phyloP scores from a whole-genome alignment of 2,888 invertebrate species.

The Rotaria sp. region DNA sequence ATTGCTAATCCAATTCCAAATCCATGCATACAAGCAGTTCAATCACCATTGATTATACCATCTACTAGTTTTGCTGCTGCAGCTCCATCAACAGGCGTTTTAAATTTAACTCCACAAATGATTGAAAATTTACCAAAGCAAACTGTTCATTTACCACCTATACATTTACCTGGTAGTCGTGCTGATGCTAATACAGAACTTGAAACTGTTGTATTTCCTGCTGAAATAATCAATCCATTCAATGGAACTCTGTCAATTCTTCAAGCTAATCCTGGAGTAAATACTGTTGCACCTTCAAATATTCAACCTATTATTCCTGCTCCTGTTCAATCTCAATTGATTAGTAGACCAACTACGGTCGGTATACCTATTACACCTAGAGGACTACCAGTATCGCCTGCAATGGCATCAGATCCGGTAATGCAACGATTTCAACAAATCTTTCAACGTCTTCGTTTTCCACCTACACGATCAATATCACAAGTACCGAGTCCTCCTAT shows the following conservation, averaged over 20 bases:
- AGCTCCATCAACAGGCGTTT: neutral
- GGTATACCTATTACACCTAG: neutral
- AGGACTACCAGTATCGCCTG: neutral
- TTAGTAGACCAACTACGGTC: neutral
- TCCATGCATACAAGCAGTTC: neutral
- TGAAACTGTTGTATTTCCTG: neutral
- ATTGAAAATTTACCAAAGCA: neutral
- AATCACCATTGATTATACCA: neutral
- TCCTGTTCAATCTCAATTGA: neutral
- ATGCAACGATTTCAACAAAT: neutral
- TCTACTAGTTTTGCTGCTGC: neutral
- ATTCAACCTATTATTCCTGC: neutral
- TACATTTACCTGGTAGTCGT: neutral
- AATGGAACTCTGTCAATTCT: neutral
- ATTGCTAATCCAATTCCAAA: neutral
- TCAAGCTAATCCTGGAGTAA: neutral
- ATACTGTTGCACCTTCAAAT: neutral
- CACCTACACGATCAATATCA: neutral
- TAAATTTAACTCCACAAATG: neutral
- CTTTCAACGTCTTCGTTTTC: neutral
- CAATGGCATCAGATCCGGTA: neutral
- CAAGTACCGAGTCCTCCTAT: neutral
- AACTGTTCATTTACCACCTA: neutral
- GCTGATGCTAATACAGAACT: neutral
- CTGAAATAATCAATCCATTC: neutral